Conservation (phyloP, 2,888 invertebrate genomes). For the Nesidiocoris tenuis region DNA sequence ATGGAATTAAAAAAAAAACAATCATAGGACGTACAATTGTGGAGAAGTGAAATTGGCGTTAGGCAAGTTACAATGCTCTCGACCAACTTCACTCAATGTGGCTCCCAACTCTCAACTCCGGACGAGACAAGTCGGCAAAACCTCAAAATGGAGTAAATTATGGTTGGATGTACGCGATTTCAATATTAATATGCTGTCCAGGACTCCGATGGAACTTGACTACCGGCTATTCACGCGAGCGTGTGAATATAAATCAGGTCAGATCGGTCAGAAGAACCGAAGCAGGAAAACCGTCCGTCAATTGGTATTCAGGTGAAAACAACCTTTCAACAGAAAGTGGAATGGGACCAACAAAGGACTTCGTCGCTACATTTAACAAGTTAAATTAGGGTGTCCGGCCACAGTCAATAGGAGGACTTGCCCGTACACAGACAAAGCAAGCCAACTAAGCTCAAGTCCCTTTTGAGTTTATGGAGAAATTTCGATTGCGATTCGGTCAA, state of each 20-base stretch:
- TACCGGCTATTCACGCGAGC: background rate
- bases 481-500: too few relatives aligned
- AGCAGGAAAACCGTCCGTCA: background rate
- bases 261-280: background rate
- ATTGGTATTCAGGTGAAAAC: background rate
- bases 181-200: background rate
- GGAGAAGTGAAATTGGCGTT: too few relatives aligned
- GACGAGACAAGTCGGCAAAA: too few relatives aligned
- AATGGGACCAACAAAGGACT: slow-evolving; percentile 29
- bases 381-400: slow-evolving; percentile 29
- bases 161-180: background rate
- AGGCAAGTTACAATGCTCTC: too few relatives aligned
- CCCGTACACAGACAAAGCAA: too few relatives aligned
- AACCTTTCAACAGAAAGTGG: background rate
- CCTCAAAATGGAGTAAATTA: too few relatives aligned
- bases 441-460: too few relatives aligned
- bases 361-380: slow-evolving; percentile 40
- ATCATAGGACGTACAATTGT: too few relatives aligned
- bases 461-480: too few relatives aligned
- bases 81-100: too few relatives aligned
- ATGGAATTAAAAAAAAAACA: too few relatives aligned
- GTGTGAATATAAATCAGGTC: background rate
- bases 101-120: too few relatives aligned
- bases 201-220: background rate
- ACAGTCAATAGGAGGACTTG: background rate